A percentile compares a stretch with the other conserved stretches of the same genome.
Evolutionary conservation across 2,888 invertebrate species (phyloP).

Genomic region (Agapostemon virescens): DNA sequence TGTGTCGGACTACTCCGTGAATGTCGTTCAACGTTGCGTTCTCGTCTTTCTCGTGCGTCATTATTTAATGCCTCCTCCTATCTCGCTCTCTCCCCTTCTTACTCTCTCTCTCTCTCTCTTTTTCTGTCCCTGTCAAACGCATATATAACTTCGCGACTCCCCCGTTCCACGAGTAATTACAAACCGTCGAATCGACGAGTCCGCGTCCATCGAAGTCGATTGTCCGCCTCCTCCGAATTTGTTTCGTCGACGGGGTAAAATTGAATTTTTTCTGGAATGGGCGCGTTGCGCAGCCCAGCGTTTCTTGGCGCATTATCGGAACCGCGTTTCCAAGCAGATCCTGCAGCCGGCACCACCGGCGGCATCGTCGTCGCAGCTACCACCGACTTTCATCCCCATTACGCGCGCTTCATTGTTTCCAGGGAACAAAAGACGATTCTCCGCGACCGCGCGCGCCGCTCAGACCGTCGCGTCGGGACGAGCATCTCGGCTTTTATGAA

Average conservation of each 20-base stretch:
- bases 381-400: slow-evolving; percentile 53
- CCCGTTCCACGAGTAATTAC: slow-evolving; percentile 30
- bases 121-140: no score
- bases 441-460: slow-evolving; percentile 25
- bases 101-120: background rate
- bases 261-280: background rate
- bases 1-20: slow-evolving; percentile 29
- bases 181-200: slow-evolving; percentile 20
- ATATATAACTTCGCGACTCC: background rate
- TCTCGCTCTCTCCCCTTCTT: background rate
- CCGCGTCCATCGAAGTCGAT: slow-evolving; percentile 17
- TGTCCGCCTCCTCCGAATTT: slow-evolving; percentile 12
- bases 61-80: slow-evolving; percentile 38
- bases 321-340: slow-evolving; percentile 41
- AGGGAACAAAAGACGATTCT: slow-evolving; percentile 61
- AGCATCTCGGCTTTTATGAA: slow-evolving; percentile 56
- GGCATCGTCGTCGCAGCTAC: slow-evolving; percentile 6
- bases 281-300: background rate
- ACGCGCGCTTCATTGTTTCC: slow-evolving; percentile 59
- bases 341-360: slow-evolving; percentile 1
- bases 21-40: slow-evolving; percentile 31
- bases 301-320: slow-evolving; percentile 27
- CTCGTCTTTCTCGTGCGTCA: slow-evolving; percentile 24
- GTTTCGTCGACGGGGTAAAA: slow-evolving; percentile 14
- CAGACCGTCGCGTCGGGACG: slow-evolving; percentile 16